Percentiles rank a stretch among this genome's conserved stretches.
phyloP scores from a whole-genome alignment of 2,113 vertebrate genomes.

The Corapipo altera region DNA sequence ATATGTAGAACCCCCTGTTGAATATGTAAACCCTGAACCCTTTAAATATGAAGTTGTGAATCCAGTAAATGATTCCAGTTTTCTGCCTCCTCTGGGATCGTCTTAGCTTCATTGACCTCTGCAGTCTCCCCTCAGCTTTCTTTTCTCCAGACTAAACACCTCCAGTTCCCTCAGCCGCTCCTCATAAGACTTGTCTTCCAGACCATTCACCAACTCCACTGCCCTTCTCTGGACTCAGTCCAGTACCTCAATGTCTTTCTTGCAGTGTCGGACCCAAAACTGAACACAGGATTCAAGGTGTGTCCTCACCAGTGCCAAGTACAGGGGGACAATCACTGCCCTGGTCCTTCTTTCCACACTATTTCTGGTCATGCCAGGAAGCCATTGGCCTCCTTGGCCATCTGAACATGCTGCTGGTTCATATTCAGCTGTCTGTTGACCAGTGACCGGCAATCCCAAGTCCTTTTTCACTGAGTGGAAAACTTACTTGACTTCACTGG shows the following conservation, averaged over 20 bases:
- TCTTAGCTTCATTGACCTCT: too few relatives aligned
- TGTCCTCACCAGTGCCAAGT: background rate
- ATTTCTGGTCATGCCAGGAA: background rate
- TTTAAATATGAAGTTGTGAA: too few relatives aligned
- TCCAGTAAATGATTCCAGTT: too few relatives aligned
- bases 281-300: background rate
- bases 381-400: background rate
- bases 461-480: background rate
- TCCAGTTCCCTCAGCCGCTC: background rate
- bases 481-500: background rate
- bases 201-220: rapidly evolving
- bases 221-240: background rate
- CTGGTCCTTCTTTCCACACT: background rate
- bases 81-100: too few relatives aligned
- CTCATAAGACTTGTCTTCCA: background rate
- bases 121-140: background rate
- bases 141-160: background rate
- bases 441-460: background rate
- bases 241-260: background rate
- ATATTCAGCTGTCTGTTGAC: background rate
- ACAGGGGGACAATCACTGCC: background rate
- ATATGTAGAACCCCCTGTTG: too few relatives aligned
- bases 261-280: background rate
- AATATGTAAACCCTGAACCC: too few relatives aligned
- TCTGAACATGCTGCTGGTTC: background rate